Conservation (phyloP, 2,797 vertebrate species). For the Stomatorhinus walkeri region DNA sequence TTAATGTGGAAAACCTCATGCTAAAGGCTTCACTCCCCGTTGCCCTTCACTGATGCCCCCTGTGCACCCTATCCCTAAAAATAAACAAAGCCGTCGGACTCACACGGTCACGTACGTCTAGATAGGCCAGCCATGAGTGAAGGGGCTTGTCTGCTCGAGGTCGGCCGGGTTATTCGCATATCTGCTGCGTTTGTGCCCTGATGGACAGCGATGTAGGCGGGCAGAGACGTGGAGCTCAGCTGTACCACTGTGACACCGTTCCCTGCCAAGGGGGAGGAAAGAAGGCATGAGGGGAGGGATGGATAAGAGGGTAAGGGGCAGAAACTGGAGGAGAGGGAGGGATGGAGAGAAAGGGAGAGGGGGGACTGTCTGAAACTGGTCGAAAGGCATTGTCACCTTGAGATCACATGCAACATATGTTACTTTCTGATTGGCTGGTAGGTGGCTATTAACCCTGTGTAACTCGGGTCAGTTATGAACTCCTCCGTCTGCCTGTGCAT, state of each 20-base stretch:
- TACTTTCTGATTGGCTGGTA: background rate
- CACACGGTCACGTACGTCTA: background rate
- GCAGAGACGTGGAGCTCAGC: background rate
- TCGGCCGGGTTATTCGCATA: background rate
- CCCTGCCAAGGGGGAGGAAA: too few species aligned
- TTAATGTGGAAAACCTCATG: background rate
- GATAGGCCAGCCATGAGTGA: background rate
- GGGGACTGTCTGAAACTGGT: background rate
- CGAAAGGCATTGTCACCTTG: background rate
- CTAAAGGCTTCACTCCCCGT: background rate
- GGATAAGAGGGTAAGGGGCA: background rate
- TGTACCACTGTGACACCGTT: background rate
- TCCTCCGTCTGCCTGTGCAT: background rate
- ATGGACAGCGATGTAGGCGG: background rate
- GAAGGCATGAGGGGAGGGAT: background rate
- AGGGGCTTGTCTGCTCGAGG: background rate
- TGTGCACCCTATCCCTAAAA: background rate
- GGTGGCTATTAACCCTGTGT: background rate
- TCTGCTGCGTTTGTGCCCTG: background rate
- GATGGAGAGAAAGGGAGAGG: background rate
- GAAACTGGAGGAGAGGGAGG: background rate
- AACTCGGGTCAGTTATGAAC: background rate
- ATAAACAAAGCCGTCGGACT: background rate
- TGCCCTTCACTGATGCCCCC: background rate
- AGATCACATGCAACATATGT: background rate